Conservation (phyloP, 2,888 invertebrate species). For the Leucoptera coffeella region DNA sequence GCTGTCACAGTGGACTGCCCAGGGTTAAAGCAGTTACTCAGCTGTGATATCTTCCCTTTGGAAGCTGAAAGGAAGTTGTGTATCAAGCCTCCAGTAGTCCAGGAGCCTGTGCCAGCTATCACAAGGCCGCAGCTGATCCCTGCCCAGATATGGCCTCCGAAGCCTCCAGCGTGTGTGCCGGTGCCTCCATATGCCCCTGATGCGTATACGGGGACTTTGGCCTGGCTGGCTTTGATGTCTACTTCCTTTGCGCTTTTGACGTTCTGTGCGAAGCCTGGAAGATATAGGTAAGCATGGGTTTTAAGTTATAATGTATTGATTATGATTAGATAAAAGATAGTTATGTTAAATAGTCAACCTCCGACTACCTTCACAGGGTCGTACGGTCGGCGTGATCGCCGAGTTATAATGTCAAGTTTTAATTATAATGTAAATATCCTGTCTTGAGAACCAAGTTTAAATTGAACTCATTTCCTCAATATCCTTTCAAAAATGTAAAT, state of each 20-base stretch:
- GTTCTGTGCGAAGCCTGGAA: conserved; percentile 80
- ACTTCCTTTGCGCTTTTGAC: conserved; percentile 81
- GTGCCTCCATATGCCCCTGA: conserved; percentile 57
- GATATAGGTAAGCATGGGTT: no score
- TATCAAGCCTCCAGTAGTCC: conserved; percentile 61
- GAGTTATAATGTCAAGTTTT: no score
- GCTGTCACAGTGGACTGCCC: conserved; percentile 67
- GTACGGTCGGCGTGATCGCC: no score
- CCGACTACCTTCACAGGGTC: no score
- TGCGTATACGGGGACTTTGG: conserved; percentile 56
- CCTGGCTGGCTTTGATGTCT: conserved; percentile 71
- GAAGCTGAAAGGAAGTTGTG: conserved; percentile 64
- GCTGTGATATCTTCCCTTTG: conserved; percentile 76
- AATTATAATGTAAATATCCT: no score
- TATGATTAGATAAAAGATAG: no score
- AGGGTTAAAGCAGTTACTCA: conserved; percentile 65
- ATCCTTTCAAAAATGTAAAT: no score
- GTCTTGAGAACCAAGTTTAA: no score
- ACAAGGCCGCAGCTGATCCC: conserved; percentile 37
- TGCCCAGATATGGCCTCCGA: conserved; percentile 21
- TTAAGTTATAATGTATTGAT: no score
- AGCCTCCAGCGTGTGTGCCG: conserved; percentile 50
- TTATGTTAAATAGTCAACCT: no score
- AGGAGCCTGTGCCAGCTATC: conserved; percentile 34
- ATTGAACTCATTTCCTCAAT: no score